These are phyloP conservation scores for Perca flavescens DNA, from an alignment of 2,113 vertebrate species.

Conservation along the genomic window DNA sequence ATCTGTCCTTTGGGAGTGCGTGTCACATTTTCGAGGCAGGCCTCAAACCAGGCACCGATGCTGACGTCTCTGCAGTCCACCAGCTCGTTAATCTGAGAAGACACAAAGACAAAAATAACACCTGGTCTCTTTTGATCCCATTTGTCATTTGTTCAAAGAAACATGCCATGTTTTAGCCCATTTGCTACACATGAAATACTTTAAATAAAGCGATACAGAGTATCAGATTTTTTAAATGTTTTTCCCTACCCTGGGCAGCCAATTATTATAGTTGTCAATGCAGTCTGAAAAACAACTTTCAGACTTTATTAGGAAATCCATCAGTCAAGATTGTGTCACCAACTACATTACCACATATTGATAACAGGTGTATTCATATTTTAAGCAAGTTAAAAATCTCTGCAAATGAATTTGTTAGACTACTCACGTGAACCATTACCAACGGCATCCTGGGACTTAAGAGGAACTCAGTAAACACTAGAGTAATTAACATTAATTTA, in stretches of 20 bases:
- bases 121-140: conserved; percentile 4
- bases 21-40: conserved; percentile 92
- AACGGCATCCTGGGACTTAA: neutral
- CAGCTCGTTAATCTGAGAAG: conserved; percentile 94
- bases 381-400: neutral
- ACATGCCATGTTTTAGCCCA: neutral
- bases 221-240: neutral
- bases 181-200: neutral
- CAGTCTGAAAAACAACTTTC: conserved; percentile 1
- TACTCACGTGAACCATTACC: neutral
- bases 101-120: conserved; percentile 48
- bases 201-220: neutral
- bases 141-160: neutral
- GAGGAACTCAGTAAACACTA: neutral
- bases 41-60: conserved; percentile 98
- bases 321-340: neutral
- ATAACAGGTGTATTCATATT: neutral
- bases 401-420: neutral
- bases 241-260: neutral
- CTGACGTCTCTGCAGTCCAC: conserved; percentile 97
- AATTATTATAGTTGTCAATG: neutral
- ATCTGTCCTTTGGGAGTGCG: conserved; percentile 89
- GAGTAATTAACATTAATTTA: neutral
- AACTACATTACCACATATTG: neutral
- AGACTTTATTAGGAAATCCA: neutral